Base-by-base conservation (phyloP, 2,888 invertebrate species). In the Drosophila demipolita region DNA sequence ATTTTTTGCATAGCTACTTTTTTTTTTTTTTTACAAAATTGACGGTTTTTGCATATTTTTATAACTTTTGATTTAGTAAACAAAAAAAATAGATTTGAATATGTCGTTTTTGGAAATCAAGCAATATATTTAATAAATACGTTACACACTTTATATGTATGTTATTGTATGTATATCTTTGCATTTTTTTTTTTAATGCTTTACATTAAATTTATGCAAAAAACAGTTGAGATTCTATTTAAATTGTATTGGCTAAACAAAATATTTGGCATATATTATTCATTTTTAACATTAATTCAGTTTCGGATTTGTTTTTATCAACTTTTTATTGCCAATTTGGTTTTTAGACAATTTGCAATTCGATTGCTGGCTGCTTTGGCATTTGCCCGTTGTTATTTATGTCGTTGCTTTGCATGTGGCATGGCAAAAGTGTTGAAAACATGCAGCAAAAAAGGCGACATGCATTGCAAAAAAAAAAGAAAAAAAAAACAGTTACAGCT, bases 381-480 rank as follows among this genome's bases (percentile, higher is more conserved):
- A 54, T 66, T 71, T 73, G 58, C 50, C 61, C 69, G 42, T 71
- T 75, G 75, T 80, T 88, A 86, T 88, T 88, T 84, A 77, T 84
- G 83, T 67, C 72, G 60, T 69, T 66, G 84, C 58, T 66, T 55
- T 55, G 57, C 68, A 26, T 26, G 52, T 50, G 5, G 54, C 38
- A 35, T 58, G 57, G 66, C 57, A 45, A 52, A 45, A 40, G 45
- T 61, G 63, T 42, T 38, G 57, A 55, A 66, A 38, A 29, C 23
- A 8, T 6, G 17, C 1, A 15, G 15, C 20, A 33, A 42, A 23
- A 48, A 59, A 17, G 11, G 50, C 32, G 45, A 32, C 50, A n/a
- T 29, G 9, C 45, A 11, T 36, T 7, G 11, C 8, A 7, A 54
- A 54, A 40, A 48, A 23, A 12, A 40, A 1, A 26, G 26, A 26